Evolutionary conservation across 2,797 vertebrate genomes (phyloP).

Genomic region (Phalanger gymnotis): DNA sequence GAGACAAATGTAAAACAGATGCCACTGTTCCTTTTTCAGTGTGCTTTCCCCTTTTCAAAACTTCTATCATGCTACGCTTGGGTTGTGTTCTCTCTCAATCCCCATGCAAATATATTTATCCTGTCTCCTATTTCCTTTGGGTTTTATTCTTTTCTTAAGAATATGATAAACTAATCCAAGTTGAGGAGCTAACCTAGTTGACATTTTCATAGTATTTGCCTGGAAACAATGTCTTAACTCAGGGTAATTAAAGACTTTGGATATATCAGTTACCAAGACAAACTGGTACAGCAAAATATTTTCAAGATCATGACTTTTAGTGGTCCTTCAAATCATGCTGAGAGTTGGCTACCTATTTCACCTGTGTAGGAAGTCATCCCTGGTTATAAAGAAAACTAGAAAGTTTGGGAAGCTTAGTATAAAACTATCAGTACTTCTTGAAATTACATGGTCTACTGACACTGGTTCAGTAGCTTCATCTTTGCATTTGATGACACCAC

Average conservation of each 20-base stretch:
- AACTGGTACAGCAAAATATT: not conserved
- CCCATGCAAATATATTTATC: not conserved
- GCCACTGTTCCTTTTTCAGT: not conserved
- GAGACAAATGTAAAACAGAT: not conserved
- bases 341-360: no score
- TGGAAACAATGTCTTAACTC: constrained; percentile 22
- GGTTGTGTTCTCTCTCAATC: not conserved
- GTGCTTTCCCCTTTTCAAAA: not conserved
- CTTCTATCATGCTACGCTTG: not conserved
- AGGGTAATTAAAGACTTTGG: not conserved
- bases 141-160: not conserved
- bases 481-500: not conserved
- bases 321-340: not conserved
- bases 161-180: not conserved
- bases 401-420: not conserved
- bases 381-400: not conserved
- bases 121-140: not conserved
- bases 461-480: not conserved
- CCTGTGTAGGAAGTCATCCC: not conserved
- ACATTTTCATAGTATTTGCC: not conserved
- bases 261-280: not conserved
- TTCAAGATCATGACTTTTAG: not conserved
- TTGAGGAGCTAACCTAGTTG: not conserved
- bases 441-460: not conserved
- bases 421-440: constrained; percentile 7